Percentiles rank a stretch among this genome's conserved stretches.
These are phyloP conservation scores for Sicus ferrugineus DNA, from an alignment of 2,888 invertebrate genomes.

Conservation along the genomic window DNA sequence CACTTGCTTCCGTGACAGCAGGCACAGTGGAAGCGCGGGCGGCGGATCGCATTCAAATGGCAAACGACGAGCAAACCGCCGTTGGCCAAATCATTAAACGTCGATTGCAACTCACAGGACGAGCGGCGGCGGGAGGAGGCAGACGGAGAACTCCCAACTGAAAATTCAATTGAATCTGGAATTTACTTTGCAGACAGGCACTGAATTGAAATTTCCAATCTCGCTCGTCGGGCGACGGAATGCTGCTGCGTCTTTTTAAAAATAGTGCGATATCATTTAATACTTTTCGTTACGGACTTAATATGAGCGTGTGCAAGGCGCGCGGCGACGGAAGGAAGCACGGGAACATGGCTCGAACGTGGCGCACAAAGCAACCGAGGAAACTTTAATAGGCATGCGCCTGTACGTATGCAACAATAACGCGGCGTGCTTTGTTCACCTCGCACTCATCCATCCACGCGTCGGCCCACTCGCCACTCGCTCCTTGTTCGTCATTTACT, in stretches of 20 bases:
- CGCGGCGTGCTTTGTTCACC: slow-evolving; percentile 26
- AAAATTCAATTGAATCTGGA: slow-evolving; percentile 54
- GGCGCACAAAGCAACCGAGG: slow-evolving; percentile 26
- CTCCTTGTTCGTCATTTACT: slow-evolving; percentile 25
- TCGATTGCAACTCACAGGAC: slow-evolving; percentile 57
- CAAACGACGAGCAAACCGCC: slow-evolving; percentile 35
- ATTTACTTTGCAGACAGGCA: slow-evolving; percentile 53
- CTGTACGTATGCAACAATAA: slow-evolving; percentile 36
- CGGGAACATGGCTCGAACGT: slow-evolving; percentile 14
- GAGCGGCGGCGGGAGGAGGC: not conserved
- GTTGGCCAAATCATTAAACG: slow-evolving; percentile 59
- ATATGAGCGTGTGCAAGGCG: not conserved
- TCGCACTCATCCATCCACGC: slow-evolving; percentile 8
- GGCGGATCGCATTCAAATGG: slow-evolving; percentile 31
- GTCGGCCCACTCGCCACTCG: not conserved
- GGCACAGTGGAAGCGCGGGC: not conserved
- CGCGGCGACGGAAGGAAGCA: not conserved
- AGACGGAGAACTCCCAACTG: slow-evolving; percentile 39
- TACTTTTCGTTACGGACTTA: slow-evolving; percentile 38
- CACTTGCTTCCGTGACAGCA: slow-evolving; percentile 36
- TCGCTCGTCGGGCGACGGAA: slow-evolving; percentile 39
- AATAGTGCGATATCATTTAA: slow-evolving; percentile 54
- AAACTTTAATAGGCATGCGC: slow-evolving; percentile 46
- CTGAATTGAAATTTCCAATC: slow-evolving; percentile 43
- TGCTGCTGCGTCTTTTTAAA: slow-evolving; percentile 36